phyloP scores from a whole-genome alignment of 1,140 invertebrate genomes.

The Hycleus cichorii region DNA sequence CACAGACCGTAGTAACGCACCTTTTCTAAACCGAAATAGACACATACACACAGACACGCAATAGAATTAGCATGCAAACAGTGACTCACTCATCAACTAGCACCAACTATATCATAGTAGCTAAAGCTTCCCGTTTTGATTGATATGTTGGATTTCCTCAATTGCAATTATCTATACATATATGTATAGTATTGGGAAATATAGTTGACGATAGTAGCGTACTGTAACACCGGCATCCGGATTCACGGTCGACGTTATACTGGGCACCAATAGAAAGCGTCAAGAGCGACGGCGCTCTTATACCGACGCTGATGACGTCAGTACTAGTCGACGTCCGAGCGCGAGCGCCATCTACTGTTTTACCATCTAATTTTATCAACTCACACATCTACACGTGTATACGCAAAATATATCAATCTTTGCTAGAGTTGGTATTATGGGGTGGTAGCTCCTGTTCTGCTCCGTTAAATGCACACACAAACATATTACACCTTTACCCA shows the following conservation, averaged over 20 bases:
- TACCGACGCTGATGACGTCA: slow-evolving; percentile 15
- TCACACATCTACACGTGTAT: background rate
- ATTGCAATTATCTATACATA: too few species aligned
- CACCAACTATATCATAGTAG: slow-evolving; percentile 14
- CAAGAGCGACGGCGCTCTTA: slow-evolving; percentile 7
- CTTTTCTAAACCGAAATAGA: too few species aligned
- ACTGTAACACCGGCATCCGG: slow-evolving; percentile 14
- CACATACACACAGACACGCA: too few species aligned
- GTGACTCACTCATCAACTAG: slow-evolving; percentile 7
- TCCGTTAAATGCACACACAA: slow-evolving; percentile 3
- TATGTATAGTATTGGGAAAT: too few species aligned
- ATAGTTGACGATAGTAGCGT: slow-evolving; percentile 1
- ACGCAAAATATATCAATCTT: background rate
- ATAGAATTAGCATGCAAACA: too few species aligned
- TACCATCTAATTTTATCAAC: background rate
- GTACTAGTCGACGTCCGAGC: background rate
- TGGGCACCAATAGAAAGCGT: slow-evolving; percentile 13
- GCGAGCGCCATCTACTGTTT: slow-evolving; percentile 3
- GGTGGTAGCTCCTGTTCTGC: background rate
- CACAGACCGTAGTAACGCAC: background rate
- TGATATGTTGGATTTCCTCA: too few species aligned
- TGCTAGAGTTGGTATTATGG: too few species aligned
- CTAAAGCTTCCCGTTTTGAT: slow-evolving; percentile 1
- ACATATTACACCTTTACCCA: background rate
- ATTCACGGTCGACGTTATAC: slow-evolving; percentile 12